Evolutionary conservation across 2,888 invertebrate genomes (phyloP).

Genomic region (Poecilus cupreus): DNA sequence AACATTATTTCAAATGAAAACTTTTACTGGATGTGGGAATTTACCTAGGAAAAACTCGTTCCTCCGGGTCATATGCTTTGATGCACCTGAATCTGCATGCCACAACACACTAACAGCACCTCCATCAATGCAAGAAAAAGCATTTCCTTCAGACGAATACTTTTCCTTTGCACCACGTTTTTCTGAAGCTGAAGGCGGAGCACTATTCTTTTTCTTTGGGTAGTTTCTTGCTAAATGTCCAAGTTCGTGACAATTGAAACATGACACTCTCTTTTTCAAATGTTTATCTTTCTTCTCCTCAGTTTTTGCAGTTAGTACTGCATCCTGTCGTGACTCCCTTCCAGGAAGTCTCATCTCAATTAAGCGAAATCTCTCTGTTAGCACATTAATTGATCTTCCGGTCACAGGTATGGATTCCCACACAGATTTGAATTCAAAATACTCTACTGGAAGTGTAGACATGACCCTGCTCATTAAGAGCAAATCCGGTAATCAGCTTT

Average conservation of each 20-base stretch:
- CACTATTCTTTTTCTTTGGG: neutral
- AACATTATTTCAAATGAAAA: neutral
- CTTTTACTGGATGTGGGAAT: neutral
- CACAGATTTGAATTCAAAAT: constrained; percentile 18
- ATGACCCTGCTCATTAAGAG: constrained; percentile 7
- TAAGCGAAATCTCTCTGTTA: neutral
- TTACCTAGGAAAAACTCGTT: no score
- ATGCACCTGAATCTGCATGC: neutral
- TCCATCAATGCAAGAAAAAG: neutral
- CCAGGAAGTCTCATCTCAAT: neutral
- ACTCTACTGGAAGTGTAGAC: neutral
- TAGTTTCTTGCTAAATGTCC: neutral
- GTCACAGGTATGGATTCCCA: neutral
- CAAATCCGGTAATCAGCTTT: neutral
- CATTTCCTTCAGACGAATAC: no score
- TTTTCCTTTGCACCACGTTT: no score
- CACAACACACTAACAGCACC: neutral
- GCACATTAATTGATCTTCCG: neutral
- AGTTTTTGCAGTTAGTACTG: neutral
- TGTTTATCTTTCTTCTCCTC: neutral
- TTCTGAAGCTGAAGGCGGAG: no score
- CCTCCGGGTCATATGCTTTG: no score
- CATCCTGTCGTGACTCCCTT: neutral
- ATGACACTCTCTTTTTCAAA: neutral
- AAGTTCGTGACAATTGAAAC: neutral